Conservation (phyloP, 2,888 invertebrate genomes). For the Argyresthia goedartella region DNA sequence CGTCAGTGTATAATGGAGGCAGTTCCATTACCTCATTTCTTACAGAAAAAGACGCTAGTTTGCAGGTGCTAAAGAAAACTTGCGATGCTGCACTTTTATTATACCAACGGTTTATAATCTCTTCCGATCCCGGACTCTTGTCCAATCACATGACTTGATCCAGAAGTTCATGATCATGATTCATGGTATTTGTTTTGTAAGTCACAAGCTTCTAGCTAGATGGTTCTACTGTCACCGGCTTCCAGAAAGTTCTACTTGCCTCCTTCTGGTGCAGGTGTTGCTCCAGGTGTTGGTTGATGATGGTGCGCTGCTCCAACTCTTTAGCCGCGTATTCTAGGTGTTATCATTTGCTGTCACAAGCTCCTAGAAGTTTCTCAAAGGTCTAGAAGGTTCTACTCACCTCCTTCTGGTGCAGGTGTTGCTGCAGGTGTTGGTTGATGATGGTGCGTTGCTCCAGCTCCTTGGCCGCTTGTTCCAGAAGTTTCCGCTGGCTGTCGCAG, state of each 20-base stretch:
- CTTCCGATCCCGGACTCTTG: no score
- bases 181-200: no score
- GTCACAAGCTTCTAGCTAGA: no score
- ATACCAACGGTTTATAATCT: no score
- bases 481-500: slow-evolving; percentile 91
- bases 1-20: no score
- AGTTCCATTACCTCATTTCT: no score
- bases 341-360: slow-evolving; percentile 78
- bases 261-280: slow-evolving; percentile 90
- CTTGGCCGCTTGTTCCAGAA: slow-evolving; percentile 88
- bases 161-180: no score
- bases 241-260: slow-evolving; percentile 34
- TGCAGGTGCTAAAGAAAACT: no score
- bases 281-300: slow-evolving; percentile 84
- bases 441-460: slow-evolving; percentile 84
- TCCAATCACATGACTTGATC: no score
- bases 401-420: slow-evolving; percentile 89
- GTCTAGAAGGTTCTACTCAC: slow-evolving; percentile 31
- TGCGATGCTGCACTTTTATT: no score
- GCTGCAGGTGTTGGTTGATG: slow-evolving; percentile 84
- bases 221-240: no score
- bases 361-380: slow-evolving; percentile 74
- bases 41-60: no score
- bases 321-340: slow-evolving; percentile 89
- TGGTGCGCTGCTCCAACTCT: slow-evolving; percentile 83